Base-by-base conservation (phyloP, 2,113 vertebrate species). In the Stomatorhinus ivindoensis region DNA sequence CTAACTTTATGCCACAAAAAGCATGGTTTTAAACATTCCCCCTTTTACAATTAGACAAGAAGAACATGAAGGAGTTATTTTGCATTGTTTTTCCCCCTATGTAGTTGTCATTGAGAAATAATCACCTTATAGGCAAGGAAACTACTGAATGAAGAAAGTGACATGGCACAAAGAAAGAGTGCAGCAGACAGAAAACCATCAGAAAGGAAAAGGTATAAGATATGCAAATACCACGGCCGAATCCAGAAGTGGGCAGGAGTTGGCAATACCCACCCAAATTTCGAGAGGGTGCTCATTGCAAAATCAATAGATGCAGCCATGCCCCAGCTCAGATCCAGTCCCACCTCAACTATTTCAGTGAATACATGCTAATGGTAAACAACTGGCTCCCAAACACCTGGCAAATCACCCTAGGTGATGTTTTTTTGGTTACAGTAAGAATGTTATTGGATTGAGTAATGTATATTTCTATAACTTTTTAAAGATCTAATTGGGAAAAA, bases 101-200 rank as follows among this genome's bases (percentile, higher is more conserved):
- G 55, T 24, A 84, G 24, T 0, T 17, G 48, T 24, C 4, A 58
- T 24, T n/a, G 58, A 58, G 42, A 46, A 24, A 58, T 47, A 44
- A 73, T 31, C 44, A 88, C 17, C 2, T 17, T 11, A 51, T 35
- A 17, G 46, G 6, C 5, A 31, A 15, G 48, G 27, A 88, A 76
- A 80, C 69, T 48, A 88, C 46, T 80, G 69, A 80, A 73, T 47
- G 55, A 69, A 88, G 87, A 61, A 80, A 80, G 35, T 80, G 6
- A 10, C 31, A 31, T 80, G 27, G 27, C 44, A 50, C 46, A 80
- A 35, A 35, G 88, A 69, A 88, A 88, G 47, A 51, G 4, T 76
- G 13, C 47, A 50, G 44, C 27, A 80, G 65, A 88, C 15, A 88
- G 65, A 80, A 65, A 50, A 80, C 27, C 53, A 44, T 58, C 39